Percentiles rank a stretch among this genome's conserved stretches.
Conservation (phyloP, 2,797 vertebrate species). For the Platyrinchus mystaceus region DNA sequence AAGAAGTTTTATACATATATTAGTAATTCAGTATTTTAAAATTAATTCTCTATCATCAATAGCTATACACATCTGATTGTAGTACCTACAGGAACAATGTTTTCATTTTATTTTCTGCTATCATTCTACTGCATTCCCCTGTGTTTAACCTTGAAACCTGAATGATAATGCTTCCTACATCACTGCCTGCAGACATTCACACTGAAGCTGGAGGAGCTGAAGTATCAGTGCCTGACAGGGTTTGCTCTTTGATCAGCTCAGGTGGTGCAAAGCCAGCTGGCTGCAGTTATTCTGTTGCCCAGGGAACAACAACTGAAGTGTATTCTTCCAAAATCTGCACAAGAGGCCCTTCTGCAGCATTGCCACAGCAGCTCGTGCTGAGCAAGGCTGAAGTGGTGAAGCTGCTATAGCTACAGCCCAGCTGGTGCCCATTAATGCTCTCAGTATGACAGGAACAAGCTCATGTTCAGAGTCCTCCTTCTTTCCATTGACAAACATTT, state of each 20-base stretch:
- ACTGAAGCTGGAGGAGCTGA: conserved; percentile 34
- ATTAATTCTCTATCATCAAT: neutral
- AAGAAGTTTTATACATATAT: neutral
- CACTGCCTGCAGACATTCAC: conserved; percentile 50
- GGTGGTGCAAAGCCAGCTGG: conserved; percentile 75
- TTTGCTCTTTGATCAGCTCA: conserved; percentile 67
- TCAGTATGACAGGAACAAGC: conserved; percentile 40
- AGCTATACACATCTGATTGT: neutral
- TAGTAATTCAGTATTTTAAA: neutral
- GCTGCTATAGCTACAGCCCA: conserved; percentile 70
- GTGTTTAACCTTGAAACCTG: conserved; percentile 66
- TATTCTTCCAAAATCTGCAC: conserved; percentile 65
- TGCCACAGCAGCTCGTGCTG: conserved; percentile 65
- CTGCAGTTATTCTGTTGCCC: conserved; percentile 69
- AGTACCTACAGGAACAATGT: neutral
- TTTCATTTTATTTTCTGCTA: neutral
- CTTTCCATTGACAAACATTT: conserved; percentile 44
- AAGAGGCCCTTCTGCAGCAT: conserved; percentile 70
- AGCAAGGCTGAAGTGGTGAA: conserved; percentile 61
- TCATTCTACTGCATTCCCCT: conserved; percentile 22
- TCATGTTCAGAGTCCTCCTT: conserved; percentile 37
- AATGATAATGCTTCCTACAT: conserved; percentile 25
- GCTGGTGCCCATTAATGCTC: conserved; percentile 75
- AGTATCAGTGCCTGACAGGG: conserved; percentile 48
- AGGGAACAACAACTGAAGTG: conserved; percentile 75